Evolutionary conservation across 2,113 vertebrate genomes (phyloP).

Genomic region (Pygathrix nemaeus): DNA sequence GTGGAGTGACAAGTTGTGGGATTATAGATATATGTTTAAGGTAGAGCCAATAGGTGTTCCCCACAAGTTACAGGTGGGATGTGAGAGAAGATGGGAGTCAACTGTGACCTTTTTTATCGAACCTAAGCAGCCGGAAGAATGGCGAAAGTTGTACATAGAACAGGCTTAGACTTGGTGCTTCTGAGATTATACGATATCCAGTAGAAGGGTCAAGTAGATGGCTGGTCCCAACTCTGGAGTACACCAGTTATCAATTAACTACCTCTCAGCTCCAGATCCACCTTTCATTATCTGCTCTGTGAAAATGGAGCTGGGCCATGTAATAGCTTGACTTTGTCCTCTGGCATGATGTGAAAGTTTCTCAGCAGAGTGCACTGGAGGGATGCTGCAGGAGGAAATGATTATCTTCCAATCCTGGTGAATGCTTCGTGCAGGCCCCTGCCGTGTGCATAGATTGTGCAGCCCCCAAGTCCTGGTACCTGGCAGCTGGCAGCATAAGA

Average conservation of each 20-base stretch:
- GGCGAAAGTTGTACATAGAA: background rate
- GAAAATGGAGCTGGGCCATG: background rate
- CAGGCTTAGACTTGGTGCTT: too few species aligned
- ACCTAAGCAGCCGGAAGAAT: background rate
- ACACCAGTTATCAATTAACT: background rate
- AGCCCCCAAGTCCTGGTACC: background rate
- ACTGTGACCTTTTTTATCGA: background rate
- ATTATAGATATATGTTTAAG: background rate
- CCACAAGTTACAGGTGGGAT: background rate
- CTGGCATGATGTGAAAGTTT: background rate
- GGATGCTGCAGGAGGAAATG: background rate
- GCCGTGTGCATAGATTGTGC: rapidly evolving
- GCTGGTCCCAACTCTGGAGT: background rate
- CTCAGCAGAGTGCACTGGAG: background rate
- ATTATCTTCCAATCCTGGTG: background rate
- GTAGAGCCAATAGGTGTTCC: background rate
- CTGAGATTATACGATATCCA: background rate
- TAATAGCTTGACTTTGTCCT: background rate
- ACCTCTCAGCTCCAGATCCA: background rate
- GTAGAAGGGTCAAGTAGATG: background rate
- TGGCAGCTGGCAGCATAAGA: background rate
- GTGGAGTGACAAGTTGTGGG: background rate
- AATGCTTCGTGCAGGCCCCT: rapidly evolving
- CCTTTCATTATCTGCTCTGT: background rate
- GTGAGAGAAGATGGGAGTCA: background rate